Conservation (phyloP, 1,140 invertebrate species). For the Saccostrea echinata region DNA sequence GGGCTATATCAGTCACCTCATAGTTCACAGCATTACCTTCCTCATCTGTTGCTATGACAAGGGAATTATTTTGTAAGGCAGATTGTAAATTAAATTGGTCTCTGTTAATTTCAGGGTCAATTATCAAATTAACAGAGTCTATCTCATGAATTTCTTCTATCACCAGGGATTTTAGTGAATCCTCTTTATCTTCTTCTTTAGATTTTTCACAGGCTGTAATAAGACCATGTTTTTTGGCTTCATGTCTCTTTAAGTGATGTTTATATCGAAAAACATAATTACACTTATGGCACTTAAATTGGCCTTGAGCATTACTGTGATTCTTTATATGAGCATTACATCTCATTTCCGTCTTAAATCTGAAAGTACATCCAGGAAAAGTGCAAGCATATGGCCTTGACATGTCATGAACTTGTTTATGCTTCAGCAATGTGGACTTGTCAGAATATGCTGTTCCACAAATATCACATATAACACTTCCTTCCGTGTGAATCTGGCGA, state of each 20-base stretch:
- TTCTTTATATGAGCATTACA: conserved; percentile 73
- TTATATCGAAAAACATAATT: conserved; percentile 76
- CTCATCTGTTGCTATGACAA: conserved; percentile 71
- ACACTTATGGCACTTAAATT: conserved; percentile 72
- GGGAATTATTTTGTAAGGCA: conserved; percentile 64
- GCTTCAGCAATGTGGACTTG: conserved; percentile 75
- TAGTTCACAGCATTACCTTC: conserved; percentile 70
- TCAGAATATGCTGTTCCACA: conserved; percentile 77
- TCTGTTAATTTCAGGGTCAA: conserved; percentile 59
- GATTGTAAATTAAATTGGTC: conserved; percentile 66
- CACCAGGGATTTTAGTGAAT: conserved; percentile 42
- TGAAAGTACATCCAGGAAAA: conserved; percentile 75
- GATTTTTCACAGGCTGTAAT: conserved; percentile 42
- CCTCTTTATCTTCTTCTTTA: conserved; percentile 38
- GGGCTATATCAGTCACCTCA: conserved; percentile 68
- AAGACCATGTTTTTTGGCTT: conserved; percentile 71
- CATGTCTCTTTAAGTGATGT: conserved; percentile 77
- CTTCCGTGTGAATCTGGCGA: conserved; percentile 74
- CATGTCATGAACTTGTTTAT: conserved; percentile 76
- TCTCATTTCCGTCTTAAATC: conserved; percentile 76
- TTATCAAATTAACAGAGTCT: conserved; percentile 64
- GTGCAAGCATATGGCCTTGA: conserved; percentile 73
- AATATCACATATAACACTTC: conserved; percentile 76
- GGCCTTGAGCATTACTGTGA: conserved; percentile 69
- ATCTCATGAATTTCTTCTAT: conserved; percentile 50